Evolutionary conservation across 2,113 vertebrate genomes (phyloP), one percentile per base, ranked within the genome.

Genomic region (Cyanoramphus novaezelandiae): DNA sequence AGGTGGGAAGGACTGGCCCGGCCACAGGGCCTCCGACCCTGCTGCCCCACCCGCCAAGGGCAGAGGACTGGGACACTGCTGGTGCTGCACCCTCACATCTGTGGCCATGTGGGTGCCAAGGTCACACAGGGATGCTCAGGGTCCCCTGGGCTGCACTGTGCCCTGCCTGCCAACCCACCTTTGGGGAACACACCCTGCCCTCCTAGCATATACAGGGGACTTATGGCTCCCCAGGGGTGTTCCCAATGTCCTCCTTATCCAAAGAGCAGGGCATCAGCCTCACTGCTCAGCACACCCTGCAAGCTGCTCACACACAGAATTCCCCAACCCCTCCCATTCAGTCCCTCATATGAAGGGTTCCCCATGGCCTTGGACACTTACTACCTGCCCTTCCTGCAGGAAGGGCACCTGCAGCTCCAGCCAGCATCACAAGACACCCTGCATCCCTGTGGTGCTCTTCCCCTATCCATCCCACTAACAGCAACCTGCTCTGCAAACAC

Each of bases 61-160:
- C 53, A 57, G 49, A 24, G 44, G 6, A 27, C 25, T 3, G 2
- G 15, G 28, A 43, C 35, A 0, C 14, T 4, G 29, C 41, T 28
- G 16, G 18, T 37, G 39, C 57, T 59, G 21, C 18, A 49, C 41
- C 31, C 35, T 78, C 6, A 1, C 10, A 35, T 31, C 23, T 6
- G 13, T 0, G 1, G n/a, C 46, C n/a, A 20, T 2, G 5, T 0
- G 0, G 44, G 47, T 60, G 57, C 71, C 19, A 39, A 86, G 71
- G 70, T 75, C 20, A 10, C 63, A 27, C 71, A 35, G 71, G n/a
- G 62, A 77, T 63, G 35, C 39, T 17, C 59, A 23, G 68, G 15
- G 25, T 46, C 3, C 62, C 33, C 37, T 37, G 50, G 68, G 21
- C 35, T 64, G n/a, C 15, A n/a, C 84, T 65, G 76, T 10, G 18